Percentiles rank a stretch among this genome's conserved stretches.
phyloP scores from a whole-genome alignment of 2,113 vertebrate genomes.

The Benitochromis conjunctus region DNA sequence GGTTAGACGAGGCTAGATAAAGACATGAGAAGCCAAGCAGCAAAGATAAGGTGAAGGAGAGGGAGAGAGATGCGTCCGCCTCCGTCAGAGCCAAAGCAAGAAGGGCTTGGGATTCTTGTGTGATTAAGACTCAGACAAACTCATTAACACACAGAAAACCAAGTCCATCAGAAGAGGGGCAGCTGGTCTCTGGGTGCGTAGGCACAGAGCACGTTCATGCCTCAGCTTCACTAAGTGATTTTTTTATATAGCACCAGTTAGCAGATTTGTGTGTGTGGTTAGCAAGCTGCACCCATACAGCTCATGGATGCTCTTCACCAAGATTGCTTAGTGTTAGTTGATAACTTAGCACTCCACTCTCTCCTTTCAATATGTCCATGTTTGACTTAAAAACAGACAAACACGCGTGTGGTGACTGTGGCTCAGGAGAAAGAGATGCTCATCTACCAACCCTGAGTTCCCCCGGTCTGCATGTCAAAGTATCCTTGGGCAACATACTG shows the following conservation, averaged over 20 bases:
- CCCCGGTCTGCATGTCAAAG: neutral
- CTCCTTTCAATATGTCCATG: accelerated
- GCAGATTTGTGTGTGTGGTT: neutral
- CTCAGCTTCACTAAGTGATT: neutral
- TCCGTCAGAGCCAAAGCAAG: no score
- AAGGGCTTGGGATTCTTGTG: neutral
- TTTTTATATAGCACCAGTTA: neutral
- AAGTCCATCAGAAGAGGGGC: neutral
- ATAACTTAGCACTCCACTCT: neutral
- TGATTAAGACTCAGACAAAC: neutral
- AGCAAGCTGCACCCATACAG: accelerated
- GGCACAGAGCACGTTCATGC: neutral
- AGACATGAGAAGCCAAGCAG: no score
- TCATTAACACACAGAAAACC: neutral
- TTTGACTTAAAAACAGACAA: neutral
- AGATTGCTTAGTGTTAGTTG: neutral
- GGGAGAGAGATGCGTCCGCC: no score
- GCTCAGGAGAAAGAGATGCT: neutral
- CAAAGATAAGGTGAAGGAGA: no score
- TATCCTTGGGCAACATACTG: neutral
- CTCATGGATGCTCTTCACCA: neutral
- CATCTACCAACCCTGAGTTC: neutral
- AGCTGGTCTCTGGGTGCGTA: neutral
- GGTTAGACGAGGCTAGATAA: no score
- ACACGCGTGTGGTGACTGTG: neutral